Conservation (phyloP, 64 coral and sea anemone genomes). For the Dendrophyllia cribrosa region DNA sequence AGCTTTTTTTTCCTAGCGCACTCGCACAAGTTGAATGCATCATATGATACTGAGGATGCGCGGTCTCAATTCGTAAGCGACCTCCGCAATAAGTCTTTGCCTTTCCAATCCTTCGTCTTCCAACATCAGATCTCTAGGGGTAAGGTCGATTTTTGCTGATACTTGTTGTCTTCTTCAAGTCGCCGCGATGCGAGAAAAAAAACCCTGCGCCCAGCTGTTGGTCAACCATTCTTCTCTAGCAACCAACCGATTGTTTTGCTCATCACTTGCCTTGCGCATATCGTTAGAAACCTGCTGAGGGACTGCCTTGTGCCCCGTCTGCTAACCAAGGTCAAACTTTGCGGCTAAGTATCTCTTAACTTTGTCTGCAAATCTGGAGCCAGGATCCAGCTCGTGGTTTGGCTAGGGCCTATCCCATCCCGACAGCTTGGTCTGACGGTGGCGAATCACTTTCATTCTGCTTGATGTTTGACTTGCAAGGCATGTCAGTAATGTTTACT, state of each 20-base stretch:
- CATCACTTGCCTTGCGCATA: too few relatives aligned
- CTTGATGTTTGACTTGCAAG: neutral
- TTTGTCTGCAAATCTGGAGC: conserved; percentile 31
- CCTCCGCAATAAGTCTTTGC: neutral
- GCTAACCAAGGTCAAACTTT: conserved; percentile 69
- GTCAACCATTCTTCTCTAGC: conserved; percentile 38
- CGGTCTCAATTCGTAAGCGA: neutral
- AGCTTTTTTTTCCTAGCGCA: neutral
- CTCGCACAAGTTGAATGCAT: neutral
- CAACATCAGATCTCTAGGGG: neutral
- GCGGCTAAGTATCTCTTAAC: conserved; percentile 54
- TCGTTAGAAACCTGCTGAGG: conserved; percentile 70
- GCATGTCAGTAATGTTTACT: conserved; percentile 47
- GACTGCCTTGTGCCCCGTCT: conserved; percentile 55
- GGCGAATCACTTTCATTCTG: conserved; percentile 28
- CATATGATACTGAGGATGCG: neutral
- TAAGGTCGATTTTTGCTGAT: neutral
- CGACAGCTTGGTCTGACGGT: conserved; percentile 30
- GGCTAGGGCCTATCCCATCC: conserved; percentile 61
- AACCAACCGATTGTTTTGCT: too few relatives aligned
- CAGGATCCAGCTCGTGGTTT: conserved; percentile 40
- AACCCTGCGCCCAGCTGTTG: neutral
- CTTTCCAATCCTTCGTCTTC: conserved; percentile 10
- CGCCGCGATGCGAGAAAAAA: conserved; percentile 1
- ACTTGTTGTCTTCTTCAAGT: conserved; percentile 22